Evolutionary conservation across 2,888 invertebrate genomes (phyloP).

Genomic region (Conchocele bisecta): DNA sequence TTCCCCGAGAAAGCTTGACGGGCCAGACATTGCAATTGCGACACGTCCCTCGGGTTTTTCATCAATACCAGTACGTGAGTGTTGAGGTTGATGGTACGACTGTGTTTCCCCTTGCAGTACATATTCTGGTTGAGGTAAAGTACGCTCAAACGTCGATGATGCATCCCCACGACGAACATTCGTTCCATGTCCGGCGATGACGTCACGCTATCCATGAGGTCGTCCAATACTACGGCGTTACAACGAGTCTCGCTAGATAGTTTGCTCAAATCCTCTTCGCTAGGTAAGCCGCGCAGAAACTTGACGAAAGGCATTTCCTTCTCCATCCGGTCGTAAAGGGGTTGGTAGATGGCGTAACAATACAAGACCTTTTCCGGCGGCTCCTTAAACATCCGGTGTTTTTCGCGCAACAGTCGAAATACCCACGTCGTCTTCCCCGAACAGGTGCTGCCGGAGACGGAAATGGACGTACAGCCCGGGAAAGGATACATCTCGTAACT

Average conservation of each 20-base stretch:
- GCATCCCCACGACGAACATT: conserved; percentile 46
- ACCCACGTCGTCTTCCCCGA: conserved; percentile 31
- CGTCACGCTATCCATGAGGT: conserved; percentile 42
- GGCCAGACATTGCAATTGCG: conserved; percentile 37
- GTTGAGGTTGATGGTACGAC: conserved; percentile 20
- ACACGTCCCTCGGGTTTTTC: conserved; percentile 42
- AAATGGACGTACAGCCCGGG: conserved; percentile 39
- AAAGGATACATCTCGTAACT: conserved; percentile 28
- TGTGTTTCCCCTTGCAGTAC: conserved; percentile 14
- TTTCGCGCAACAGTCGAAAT: conserved; percentile 24
- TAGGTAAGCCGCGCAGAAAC: conserved; percentile 44
- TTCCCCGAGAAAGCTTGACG: conserved; percentile 43
- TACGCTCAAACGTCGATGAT: conserved; percentile 35
- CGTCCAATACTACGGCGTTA: conserved; percentile 40
- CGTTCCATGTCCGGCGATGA: conserved; percentile 44
- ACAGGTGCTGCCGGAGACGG: conserved; percentile 40
- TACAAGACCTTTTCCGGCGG: conserved; percentile 50
- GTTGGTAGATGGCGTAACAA: conserved; percentile 54
- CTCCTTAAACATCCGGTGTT: conserved; percentile 36
- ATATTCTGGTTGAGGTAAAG: conserved; percentile 36
- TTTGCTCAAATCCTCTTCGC: conserved; percentile 11
- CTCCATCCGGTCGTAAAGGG: conserved; percentile 41
- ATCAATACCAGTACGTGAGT: conserved; percentile 21
- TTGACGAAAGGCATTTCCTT: conserved; percentile 31
- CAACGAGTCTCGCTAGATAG: conserved; percentile 12